These are phyloP conservation scores for Puffinus mauretanicus DNA, from an alignment of 2,113 vertebrate genomes.

Conservation along the genomic window DNA sequence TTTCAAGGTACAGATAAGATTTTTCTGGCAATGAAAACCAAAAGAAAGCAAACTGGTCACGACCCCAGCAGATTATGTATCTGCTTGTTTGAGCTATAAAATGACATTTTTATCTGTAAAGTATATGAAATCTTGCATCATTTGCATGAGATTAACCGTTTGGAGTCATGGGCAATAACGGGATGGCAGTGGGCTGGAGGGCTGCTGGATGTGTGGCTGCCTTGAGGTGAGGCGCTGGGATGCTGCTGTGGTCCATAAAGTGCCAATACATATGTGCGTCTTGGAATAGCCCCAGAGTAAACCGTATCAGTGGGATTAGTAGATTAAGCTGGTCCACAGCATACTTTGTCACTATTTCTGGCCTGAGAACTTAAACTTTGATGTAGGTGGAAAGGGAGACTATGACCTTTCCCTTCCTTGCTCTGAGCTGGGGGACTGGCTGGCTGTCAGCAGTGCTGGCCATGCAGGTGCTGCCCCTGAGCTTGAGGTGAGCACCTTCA, in stretches of 20 bases:
- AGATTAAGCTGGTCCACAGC: not conserved
- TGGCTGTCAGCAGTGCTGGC: not conserved
- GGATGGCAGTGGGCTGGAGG: not conserved
- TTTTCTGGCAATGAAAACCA: not conserved
- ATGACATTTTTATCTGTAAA: not conserved
- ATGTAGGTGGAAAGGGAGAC: not conserved
- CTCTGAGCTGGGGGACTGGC: not conserved
- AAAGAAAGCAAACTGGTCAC: not conserved
- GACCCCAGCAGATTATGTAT: not conserved
- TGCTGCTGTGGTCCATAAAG: not conserved
- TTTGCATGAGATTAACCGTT: not conserved
- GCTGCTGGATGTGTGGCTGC: not conserved
- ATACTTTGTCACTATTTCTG: not conserved
- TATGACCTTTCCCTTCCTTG: not conserved
- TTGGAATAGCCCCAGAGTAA: not conserved
- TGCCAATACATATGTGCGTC: fast-evolving
- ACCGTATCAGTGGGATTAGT: not conserved
- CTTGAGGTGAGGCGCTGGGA: fast-evolving
- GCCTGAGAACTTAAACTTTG: not conserved
- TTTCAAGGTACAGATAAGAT: not conserved
- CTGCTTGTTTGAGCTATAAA: not conserved
- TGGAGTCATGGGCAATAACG: not conserved
- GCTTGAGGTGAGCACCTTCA: not conserved
- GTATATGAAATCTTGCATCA: not conserved
- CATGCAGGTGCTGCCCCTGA: not conserved